Evolutionary conservation across 1,140 invertebrate genomes (phyloP).

Genomic region (Tyrophagus putrescentiae): DNA sequence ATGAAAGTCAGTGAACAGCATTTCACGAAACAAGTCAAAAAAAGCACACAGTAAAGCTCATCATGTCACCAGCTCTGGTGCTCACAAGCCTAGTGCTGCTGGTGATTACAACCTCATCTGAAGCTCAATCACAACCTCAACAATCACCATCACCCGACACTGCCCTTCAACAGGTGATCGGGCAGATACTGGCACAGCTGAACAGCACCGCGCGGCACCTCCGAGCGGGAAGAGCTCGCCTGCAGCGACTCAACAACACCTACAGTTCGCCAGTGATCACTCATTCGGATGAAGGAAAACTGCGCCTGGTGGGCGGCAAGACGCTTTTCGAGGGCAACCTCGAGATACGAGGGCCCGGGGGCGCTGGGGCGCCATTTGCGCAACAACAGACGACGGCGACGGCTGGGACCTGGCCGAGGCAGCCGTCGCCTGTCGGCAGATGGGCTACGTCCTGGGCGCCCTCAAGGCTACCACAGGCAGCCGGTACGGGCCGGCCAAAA

Average conservation of each 20-base stretch:
- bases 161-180: neutral
- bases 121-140: too few relatives aligned
- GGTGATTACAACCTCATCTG: too few relatives aligned
- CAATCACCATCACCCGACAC: too few relatives aligned
- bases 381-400: too few relatives aligned
- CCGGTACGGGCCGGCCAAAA: constrained; percentile 54
- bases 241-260: too few relatives aligned
- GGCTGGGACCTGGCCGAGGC: constrained; percentile 73
- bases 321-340: constrained; percentile 53
- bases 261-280: too few relatives aligned
- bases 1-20: too few relatives aligned
- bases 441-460: constrained; percentile 45
- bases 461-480: constrained; percentile 49
- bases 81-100: too few relatives aligned
- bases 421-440: constrained; percentile 58
- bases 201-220: neutral
- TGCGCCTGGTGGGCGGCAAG: constrained; percentile 30
- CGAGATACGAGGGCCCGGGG: constrained; percentile 66
- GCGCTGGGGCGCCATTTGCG: constrained; percentile 72
- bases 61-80: too few relatives aligned
- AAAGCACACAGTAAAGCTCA: too few relatives aligned
- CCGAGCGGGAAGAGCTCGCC: too few relatives aligned
- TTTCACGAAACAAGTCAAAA: too few relatives aligned
- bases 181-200: neutral
- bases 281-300: constrained; percentile 24